Evolutionary conservation across 1,140 invertebrate genomes (phyloP).

Genomic region (Daktulosphaira vitifoliae): DNA sequence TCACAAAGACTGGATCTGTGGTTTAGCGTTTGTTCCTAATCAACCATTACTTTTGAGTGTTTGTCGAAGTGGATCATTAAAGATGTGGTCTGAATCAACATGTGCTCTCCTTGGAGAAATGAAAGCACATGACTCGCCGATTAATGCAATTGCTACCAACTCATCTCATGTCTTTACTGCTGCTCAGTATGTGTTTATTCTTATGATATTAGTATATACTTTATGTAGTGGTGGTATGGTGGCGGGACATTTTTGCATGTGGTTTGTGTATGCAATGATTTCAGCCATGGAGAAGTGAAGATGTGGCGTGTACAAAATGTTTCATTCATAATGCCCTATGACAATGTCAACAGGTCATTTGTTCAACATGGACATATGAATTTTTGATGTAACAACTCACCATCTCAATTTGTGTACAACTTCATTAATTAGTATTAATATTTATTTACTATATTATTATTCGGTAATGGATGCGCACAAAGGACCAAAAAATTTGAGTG

Average conservation of each 20-base stretch:
- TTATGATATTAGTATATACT: conserved; percentile 20
- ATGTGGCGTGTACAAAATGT: conserved; percentile 40
- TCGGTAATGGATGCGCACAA: no score
- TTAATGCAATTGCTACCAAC: conserved; percentile 67
- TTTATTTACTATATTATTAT: no score
- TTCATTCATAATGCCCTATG: conserved; percentile 38
- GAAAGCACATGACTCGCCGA: conserved; percentile 62
- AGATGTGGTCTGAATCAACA: conserved; percentile 59
- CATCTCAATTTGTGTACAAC: no score
- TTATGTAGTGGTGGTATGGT: conserved; percentile 4
- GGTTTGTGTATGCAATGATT: conserved; percentile 37
- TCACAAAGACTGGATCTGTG: conserved; percentile 83
- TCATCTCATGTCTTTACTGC: conserved; percentile 67
- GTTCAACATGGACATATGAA: conserved; percentile 16
- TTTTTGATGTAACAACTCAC: no score
- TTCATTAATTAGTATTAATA: no score
- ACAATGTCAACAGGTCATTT: conserved; percentile 43
- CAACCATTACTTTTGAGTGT: conserved; percentile 59
- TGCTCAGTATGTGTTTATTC: conserved; percentile 52
- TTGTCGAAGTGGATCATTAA: conserved; percentile 65
- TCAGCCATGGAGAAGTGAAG: conserved; percentile 42
- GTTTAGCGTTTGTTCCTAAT: conserved; percentile 57
- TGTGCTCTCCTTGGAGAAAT: conserved; percentile 60
- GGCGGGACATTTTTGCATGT: conserved; percentile 22
- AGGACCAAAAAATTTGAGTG: no score